A percentile compares a stretch with the other conserved stretches of the same genome.
These are phyloP conservation scores for Myotis pilosus DNA, from an alignment of 2,797 vertebrate genomes.

Conservation along the genomic window DNA sequence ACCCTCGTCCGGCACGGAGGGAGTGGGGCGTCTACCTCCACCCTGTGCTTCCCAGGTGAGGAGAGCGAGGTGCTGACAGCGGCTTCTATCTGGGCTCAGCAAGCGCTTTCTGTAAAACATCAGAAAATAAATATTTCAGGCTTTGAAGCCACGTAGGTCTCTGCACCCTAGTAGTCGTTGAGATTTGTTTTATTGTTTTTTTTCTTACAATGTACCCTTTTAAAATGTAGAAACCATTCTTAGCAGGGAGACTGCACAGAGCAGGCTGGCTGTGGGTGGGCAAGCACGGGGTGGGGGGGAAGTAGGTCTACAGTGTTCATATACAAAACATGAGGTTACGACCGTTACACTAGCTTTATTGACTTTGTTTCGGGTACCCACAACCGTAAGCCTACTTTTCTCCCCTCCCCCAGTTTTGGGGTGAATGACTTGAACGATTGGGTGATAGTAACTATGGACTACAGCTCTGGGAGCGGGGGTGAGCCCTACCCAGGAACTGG, in stretches of 20 bases:
- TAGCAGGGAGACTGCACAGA: not conserved
- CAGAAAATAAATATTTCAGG: not conserved
- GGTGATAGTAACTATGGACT: no score
- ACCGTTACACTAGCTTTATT: not conserved
- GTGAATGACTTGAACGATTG: not conserved
- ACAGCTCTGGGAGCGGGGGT: not conserved
- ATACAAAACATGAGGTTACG: not conserved
- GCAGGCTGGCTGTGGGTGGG: not conserved
- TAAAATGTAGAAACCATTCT: conserved; percentile 18
- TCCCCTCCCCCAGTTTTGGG: not conserved
- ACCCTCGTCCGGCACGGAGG: not conserved
- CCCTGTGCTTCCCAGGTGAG: not conserved
- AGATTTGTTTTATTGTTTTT: not conserved
- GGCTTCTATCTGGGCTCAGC: not conserved
- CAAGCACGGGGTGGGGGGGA: not conserved
- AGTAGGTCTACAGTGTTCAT: no score
- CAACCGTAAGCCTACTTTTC: not conserved
- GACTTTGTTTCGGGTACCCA: not conserved
- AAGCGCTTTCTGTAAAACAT: not conserved
- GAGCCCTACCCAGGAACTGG: not conserved
- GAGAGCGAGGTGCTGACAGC: not conserved
- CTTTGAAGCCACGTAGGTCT: not conserved
- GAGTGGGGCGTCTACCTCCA: not conserved
- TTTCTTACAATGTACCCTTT: not conserved
- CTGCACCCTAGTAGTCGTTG: not conserved